Evolutionary conservation across 2,797 vertebrate genomes (phyloP).

Genomic region (Leontocebus nigricollis): DNA sequence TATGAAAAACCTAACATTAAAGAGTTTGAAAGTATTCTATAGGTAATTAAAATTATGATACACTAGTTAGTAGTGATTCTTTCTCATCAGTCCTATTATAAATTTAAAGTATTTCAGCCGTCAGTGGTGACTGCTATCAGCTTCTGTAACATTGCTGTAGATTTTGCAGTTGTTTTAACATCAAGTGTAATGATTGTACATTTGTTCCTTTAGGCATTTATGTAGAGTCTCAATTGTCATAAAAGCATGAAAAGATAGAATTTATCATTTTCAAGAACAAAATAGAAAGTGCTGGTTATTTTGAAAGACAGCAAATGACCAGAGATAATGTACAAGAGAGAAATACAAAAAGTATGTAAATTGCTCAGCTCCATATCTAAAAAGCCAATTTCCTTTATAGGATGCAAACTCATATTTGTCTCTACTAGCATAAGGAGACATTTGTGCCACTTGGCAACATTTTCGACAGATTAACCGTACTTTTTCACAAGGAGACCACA

Average conservation of each 20-base stretch:
- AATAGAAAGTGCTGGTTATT: slow-evolving; percentile 29
- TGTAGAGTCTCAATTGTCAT: neutral
- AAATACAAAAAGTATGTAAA: neutral
- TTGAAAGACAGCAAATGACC: slow-evolving; percentile 26
- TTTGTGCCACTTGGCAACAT: neutral
- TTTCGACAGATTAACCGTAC: neutral
- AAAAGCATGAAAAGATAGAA: neutral
- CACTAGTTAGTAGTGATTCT: neutral
- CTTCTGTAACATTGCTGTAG: neutral
- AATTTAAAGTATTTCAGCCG: neutral
- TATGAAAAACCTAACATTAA: neutral
- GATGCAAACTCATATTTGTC: neutral
- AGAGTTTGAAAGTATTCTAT: neutral
- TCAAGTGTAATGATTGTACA: neutral
- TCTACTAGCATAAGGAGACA: neutral
- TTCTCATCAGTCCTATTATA: neutral
- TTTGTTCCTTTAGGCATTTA: neutral
- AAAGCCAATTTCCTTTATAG: neutral
- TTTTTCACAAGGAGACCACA: neutral
- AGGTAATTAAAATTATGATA: neutral
- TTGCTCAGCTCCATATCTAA: neutral
- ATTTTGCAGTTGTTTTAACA: slow-evolving; percentile 10
- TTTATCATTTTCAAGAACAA: neutral
- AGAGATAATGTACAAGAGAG: neutral
- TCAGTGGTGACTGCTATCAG: neutral